phyloP scores from a whole-genome alignment of 2,888 invertebrate species.

The Agrochola litura region DNA sequence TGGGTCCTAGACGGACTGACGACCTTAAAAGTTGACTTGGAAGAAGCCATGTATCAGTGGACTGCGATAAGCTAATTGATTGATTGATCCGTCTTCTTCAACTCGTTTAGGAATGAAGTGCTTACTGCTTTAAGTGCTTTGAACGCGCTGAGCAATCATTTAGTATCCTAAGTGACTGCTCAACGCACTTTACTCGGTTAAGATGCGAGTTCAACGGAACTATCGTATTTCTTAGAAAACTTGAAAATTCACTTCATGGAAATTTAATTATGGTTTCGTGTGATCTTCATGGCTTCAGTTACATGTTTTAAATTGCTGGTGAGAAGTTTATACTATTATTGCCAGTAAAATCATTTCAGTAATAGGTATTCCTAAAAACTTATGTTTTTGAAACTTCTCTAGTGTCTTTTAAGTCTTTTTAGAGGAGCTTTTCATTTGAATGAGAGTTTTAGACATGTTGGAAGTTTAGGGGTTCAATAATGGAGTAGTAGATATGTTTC shows the following conservation, averaged over 20 bases:
- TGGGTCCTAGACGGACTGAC: neutral
- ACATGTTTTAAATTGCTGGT: neutral
- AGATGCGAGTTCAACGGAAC: neutral
- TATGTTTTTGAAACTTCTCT: no score
- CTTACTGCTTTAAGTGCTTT: neutral
- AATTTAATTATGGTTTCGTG: neutral
- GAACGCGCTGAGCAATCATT: conserved; percentile 8
- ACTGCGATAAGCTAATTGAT: neutral
- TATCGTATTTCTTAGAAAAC: neutral
- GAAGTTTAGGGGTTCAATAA: no score
- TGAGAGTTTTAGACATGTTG: no score
- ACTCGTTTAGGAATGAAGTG: neutral
- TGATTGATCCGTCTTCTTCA: neutral
- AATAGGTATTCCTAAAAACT: no score
- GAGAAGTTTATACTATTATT: neutral
- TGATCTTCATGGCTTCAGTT: neutral
- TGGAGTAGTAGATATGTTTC: no score
- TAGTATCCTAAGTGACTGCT: conserved; percentile 1
- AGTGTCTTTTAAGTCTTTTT: no score
- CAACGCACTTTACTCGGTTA: neutral
- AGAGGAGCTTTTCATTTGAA: no score
- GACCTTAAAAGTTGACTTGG: neutral
- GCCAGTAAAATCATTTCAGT: neutral
- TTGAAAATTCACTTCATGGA: neutral
- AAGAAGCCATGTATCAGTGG: neutral